A percentile compares a stretch with the other conserved stretches of the same genome.
Evolutionary conservation across 2,797 vertebrate genomes (phyloP).

Genomic region (Hoplostethus atlanticus): DNA sequence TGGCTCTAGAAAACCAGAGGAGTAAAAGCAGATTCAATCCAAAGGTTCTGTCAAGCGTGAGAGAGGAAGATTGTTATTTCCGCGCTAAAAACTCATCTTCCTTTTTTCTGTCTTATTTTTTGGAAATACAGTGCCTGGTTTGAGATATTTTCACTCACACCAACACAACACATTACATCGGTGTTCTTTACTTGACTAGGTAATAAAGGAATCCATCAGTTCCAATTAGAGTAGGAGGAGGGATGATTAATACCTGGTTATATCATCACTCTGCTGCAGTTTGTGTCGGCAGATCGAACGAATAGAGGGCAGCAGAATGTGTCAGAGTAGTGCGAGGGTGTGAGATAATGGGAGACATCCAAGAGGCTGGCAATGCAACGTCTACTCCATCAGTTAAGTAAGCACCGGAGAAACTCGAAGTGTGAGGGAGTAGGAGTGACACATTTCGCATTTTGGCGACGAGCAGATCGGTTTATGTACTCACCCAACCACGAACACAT

Average conservation of each 20-base stretch:
- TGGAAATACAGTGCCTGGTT: conserved; percentile 5
- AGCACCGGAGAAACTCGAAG: conserved; percentile 1
- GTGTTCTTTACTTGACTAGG: neutral
- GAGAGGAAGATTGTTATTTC: conserved; percentile 54
- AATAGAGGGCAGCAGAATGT: conserved; percentile 25
- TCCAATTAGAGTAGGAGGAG: conserved; percentile 4
- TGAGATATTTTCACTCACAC: conserved; percentile 8
- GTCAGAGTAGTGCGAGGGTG: conserved; percentile 17
- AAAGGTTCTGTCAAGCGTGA: conserved; percentile 41
- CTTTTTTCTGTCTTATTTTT: conserved; percentile 47
- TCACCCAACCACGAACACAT: conserved; percentile 6
- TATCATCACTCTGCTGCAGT: neutral
- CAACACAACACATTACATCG: conserved; percentile 32
- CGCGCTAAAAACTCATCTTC: conserved; percentile 21
- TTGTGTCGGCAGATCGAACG: neutral
- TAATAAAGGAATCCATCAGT: neutral
- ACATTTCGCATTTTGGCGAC: neutral
- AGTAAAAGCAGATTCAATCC: conserved; percentile 44
- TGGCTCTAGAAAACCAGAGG: conserved; percentile 40
- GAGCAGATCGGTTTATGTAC: neutral
- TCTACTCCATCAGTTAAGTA: neutral
- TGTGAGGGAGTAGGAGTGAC: neutral
- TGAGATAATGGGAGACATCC: neutral
- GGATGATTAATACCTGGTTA: conserved; percentile 24
- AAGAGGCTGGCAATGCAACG: neutral